These are phyloP conservation scores for Galago senegalensis DNA, from an alignment of 2,797 vertebrate genomes.

Conservation along the genomic window DNA sequence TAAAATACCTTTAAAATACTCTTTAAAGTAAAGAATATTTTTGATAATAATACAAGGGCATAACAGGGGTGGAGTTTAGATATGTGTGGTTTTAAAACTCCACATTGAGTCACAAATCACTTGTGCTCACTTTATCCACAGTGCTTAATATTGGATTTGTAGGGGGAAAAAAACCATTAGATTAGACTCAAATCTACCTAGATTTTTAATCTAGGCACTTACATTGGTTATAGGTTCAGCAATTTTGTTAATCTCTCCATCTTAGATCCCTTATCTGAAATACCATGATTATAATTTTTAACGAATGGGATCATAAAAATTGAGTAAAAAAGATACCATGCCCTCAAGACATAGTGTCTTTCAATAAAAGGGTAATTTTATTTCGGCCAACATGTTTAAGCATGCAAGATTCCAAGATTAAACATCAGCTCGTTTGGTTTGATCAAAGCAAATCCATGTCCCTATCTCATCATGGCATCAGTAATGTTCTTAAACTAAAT, in stretches of 20 bases:
- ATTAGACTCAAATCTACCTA: not conserved
- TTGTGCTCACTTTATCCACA: not conserved
- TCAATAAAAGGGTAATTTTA: not conserved
- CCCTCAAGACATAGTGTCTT: not conserved
- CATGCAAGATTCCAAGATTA: not conserved
- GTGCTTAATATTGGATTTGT: not conserved
- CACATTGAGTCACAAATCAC: not conserved
- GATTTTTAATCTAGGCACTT: not conserved
- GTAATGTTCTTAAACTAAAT: not conserved
- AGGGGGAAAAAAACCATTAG: not conserved
- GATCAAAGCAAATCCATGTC: not conserved
- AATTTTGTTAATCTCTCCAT: not conserved
- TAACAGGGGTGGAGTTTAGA: not conserved
- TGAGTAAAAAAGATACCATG: not conserved
- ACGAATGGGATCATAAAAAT: not conserved
- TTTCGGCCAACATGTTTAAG: not conserved
- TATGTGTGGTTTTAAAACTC: not conserved
- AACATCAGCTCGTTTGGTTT: not conserved
- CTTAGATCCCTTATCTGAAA: slow-evolving; percentile 1
- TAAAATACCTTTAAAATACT: not conserved
- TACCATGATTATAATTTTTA: not conserved
- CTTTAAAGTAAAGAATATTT: not conserved
- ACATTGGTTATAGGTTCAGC: not conserved
- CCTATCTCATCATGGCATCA: not conserved
- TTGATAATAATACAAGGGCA: not conserved